Percentiles rank a stretch among this genome's conserved stretches.
These are phyloP conservation scores for Rhimphoctona megacephalus DNA, from an alignment of 2,888 invertebrate genomes.

Conservation along the genomic window DNA sequence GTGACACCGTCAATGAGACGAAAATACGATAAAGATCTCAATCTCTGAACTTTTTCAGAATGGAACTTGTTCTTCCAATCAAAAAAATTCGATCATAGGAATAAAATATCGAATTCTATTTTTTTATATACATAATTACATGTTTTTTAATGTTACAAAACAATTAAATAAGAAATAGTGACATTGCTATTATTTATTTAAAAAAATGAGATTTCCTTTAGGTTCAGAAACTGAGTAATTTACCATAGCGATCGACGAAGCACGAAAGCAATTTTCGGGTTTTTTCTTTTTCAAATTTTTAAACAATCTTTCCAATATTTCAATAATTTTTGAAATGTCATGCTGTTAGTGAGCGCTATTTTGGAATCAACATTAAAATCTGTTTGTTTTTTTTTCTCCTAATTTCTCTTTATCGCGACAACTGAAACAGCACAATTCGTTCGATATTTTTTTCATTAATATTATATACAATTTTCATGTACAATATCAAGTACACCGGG, in stretches of 20 bases:
- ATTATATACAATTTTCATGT: conserved; percentile 74
- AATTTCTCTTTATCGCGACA: conserved; percentile 35
- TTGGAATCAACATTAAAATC: conserved; percentile 31
- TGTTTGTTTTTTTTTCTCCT: conserved; percentile 16
- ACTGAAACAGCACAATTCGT: conserved; percentile 56
- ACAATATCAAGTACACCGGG: conserved; percentile 75
- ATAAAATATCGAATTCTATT: not conserved
- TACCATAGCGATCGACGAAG: not conserved
- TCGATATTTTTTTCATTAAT: conserved; percentile 69
- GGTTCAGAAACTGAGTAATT: conserved; percentile 10
- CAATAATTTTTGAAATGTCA: conserved; percentile 77
- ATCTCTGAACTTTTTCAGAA: not conserved
- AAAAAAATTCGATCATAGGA: not conserved
- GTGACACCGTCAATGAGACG: conserved; percentile 25
- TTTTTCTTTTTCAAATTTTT: conserved; percentile 22
- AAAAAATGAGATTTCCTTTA: not conserved
- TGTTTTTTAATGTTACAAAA: not conserved
- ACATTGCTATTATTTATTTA: not conserved
- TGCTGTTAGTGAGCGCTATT: conserved; percentile 81
- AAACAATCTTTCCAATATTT: conserved; percentile 41
- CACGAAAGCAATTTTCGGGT: conserved; percentile 53
- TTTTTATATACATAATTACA: not conserved
- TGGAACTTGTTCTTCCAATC: not conserved
- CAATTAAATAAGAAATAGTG: not conserved
- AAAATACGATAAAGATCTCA: not conserved